Base-by-base conservation (phyloP, 2,888 invertebrate genomes). In the Nasonia oneida region DNA sequence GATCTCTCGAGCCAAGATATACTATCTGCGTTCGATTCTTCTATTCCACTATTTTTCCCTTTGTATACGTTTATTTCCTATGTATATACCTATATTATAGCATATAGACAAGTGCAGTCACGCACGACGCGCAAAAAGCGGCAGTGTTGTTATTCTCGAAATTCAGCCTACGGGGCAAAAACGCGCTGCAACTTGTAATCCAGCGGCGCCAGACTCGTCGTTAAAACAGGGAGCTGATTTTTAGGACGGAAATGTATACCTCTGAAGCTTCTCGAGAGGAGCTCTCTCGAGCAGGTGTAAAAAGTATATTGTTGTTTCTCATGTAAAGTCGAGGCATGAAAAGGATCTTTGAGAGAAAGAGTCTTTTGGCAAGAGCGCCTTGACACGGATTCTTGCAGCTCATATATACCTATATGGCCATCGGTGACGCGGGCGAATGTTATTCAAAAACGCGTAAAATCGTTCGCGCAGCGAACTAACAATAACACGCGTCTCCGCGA, bases 151-250 rank as follows among this genome's bases (percentile, higher is more conserved):
- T 67, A 61, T 67, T 33, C 67, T 67, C 29, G 33, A 67, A 67
- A 67, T 14, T 10, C 47, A 10, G 42, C 0, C 0, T 23, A 29
- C 2, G 14, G 33, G 64, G 33, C 29, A 29, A 33, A 67, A 1
- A 23, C 29, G 1, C 64, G 12, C 10, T 3, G 29, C 33, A 67
- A 23, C 29, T 29, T 33, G 23, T 67, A 67, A 67, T 29, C 29
- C 67, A 67, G 6, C 33, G 67, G 67, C 67, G 67, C 67, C 67
- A 67, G 67, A 29, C 67, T 33, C 67, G 67, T 67, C 67, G 67
- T 67, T 67, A 67, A 67, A 67, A 67, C 4, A 14, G 23, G 67
- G 57, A 61, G 23, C n/a, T n/a, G 57, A 61, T 61, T 61, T 61
- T 61, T 57, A 57, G 57, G 15, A 57, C 18, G 1, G 3, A 18